These are phyloP conservation scores for Battus philenor DNA, from an alignment of 1,140 invertebrate genomes.

Conservation along the genomic window DNA sequence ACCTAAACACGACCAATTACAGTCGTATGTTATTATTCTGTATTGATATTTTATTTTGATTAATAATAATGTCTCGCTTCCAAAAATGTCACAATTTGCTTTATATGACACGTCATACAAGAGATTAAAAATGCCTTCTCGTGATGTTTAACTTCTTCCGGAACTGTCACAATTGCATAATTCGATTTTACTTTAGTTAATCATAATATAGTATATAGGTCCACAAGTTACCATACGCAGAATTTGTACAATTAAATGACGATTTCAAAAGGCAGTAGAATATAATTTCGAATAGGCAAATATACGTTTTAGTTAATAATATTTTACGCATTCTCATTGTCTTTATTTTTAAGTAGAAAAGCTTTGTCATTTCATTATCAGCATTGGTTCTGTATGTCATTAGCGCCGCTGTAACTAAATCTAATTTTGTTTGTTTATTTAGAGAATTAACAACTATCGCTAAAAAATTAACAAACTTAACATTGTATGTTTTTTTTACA, in stretches of 20 bases:
- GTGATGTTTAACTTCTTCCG: too few species aligned
- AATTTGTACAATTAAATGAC: slow-evolving; percentile 26
- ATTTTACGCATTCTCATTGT: slow-evolving; percentile 18
- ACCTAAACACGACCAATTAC: too few species aligned
- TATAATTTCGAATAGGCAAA: slow-evolving; percentile 16
- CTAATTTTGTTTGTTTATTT: too few species aligned
- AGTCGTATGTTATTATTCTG: too few species aligned
- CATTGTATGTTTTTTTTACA: neutral
- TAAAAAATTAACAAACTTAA: neutral
- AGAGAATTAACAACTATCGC: too few species aligned
- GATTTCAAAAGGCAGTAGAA: slow-evolving; percentile 12
- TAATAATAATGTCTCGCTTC: too few species aligned
- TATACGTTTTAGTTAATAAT: slow-evolving; percentile 19
- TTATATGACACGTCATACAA: too few species aligned
- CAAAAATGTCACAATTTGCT: too few species aligned
- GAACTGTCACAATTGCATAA: slow-evolving; percentile 1
- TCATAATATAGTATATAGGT: slow-evolving; percentile 18
- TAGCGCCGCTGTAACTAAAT: too few species aligned
- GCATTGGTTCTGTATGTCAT: too few species aligned
- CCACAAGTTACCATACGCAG: slow-evolving; percentile 28
- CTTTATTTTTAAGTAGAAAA: slow-evolving; percentile 21
- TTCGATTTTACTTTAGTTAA: slow-evolving; percentile 4
- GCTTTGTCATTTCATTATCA: neutral
- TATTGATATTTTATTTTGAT: too few species aligned
- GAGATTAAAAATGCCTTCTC: too few species aligned